phyloP scores from a whole-genome alignment of 2,797 vertebrate genomes.

The Toxotes lorentzi region DNA sequence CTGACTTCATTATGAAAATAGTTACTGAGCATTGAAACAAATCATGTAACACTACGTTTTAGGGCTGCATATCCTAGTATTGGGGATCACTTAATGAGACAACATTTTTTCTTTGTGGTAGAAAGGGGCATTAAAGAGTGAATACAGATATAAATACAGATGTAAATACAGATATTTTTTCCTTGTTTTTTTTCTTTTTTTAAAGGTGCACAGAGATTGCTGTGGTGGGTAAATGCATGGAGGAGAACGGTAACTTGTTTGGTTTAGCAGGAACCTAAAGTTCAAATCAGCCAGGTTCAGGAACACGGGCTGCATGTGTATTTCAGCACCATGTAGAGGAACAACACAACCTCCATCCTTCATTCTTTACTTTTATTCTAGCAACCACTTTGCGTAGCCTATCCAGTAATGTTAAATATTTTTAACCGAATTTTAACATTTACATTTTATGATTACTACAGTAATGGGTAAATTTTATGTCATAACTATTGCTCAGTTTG shows the following conservation, averaged over 20 bases:
- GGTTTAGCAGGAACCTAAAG: neutral
- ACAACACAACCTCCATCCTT: neutral
- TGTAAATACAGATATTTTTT: no score
- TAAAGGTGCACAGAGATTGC: neutral
- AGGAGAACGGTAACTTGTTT: neutral
- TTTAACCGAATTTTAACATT: neutral
- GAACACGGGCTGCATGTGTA: no score
- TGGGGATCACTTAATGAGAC: neutral
- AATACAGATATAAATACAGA: no score
- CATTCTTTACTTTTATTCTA: neutral
- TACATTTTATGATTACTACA: no score
- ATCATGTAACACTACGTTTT: neutral
- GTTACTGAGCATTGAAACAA: neutral
- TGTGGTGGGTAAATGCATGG: neutral
- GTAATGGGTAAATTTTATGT: neutral
- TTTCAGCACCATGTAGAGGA: conserved; percentile 31
- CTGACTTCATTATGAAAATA: neutral
- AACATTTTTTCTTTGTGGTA: neutral
- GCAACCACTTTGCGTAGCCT: neutral
- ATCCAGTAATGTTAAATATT: neutral
- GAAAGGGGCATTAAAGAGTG: neutral
- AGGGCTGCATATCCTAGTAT: neutral
- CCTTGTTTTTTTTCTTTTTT: neutral
- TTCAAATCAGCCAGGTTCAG: neutral
- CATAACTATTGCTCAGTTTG: neutral